Evolutionary conservation across 2,797 vertebrate species (phyloP).

Genomic region (Galagoides demidoff): DNA sequence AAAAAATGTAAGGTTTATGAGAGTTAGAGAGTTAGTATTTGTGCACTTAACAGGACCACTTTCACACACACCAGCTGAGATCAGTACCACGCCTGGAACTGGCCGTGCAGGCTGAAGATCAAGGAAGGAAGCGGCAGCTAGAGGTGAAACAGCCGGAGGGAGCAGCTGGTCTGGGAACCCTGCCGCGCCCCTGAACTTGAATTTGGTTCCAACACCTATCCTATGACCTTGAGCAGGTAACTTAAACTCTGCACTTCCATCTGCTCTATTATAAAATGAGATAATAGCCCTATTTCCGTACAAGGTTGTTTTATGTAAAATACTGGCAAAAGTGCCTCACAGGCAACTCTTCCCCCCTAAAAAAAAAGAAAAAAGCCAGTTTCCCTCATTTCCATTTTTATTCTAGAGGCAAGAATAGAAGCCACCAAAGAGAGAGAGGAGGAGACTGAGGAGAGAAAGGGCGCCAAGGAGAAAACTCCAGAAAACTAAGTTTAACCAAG

Average conservation of each 20-base stretch:
- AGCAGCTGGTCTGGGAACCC: not conserved
- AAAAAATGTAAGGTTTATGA: constrained; percentile 5
- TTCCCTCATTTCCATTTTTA: constrained; percentile 12
- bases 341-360: not conserved
- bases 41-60: not conserved
- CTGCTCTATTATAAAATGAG: constrained; percentile 18
- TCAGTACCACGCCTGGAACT: not conserved
- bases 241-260: not conserved
- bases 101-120: not conserved
- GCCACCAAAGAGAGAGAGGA: constrained; percentile 1
- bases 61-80: not conserved
- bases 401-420: constrained; percentile 7
- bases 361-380: not conserved
- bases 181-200: not conserved
- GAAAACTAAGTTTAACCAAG: not conserved
- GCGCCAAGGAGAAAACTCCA: constrained; percentile 26
- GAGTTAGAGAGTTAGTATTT: not conserved
- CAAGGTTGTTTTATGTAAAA: not conserved
- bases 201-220: not conserved
- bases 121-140: not conserved
- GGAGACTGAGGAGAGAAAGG: not conserved
- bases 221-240: not conserved
- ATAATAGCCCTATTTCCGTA: not conserved
- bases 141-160: not conserved
- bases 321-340: not conserved